phyloP scores from a whole-genome alignment of 2,113 vertebrate species.

The Gulo gulo region DNA sequence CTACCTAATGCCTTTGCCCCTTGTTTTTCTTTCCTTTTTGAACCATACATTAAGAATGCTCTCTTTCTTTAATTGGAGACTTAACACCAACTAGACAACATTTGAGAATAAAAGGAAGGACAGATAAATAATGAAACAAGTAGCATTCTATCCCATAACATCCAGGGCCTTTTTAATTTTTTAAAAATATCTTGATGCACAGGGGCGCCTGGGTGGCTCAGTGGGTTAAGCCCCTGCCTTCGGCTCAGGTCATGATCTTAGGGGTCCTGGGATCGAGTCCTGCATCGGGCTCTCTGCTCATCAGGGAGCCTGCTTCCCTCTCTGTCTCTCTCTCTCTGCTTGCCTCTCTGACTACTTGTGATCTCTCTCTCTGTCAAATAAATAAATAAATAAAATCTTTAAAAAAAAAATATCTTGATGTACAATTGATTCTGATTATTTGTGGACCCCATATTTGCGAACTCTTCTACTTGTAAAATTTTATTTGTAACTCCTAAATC shows the following conservation, averaged over 20 bases:
- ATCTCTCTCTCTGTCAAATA: too few species aligned
- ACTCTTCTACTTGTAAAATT: background rate
- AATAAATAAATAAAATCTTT: too few species aligned
- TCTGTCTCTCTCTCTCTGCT: too few species aligned
- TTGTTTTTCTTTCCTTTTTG: background rate
- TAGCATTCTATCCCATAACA: background rate
- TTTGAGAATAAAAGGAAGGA: background rate
- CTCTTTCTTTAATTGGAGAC: background rate
- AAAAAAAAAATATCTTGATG: background rate
- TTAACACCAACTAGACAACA: background rate
- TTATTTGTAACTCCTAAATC: background rate
- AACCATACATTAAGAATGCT: constrained; percentile 5
- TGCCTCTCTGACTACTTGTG: too few species aligned
- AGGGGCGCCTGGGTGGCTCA: too few species aligned
- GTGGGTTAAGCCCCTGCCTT: too few species aligned
- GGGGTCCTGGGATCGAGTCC: too few species aligned
- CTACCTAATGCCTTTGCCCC: background rate
- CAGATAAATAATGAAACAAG: background rate
- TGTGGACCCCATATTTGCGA: background rate
- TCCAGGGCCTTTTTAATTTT: background rate
- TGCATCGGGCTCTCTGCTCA: too few species aligned
- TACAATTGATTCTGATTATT: background rate
- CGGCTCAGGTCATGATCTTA: too few species aligned
- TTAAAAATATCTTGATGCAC: background rate
- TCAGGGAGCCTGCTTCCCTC: too few species aligned